Percentiles rank a stretch among this genome's conserved stretches.
These are phyloP conservation scores for Lycocerus yunnanus DNA, from an alignment of 2,888 invertebrate species.

Conservation along the genomic window DNA sequence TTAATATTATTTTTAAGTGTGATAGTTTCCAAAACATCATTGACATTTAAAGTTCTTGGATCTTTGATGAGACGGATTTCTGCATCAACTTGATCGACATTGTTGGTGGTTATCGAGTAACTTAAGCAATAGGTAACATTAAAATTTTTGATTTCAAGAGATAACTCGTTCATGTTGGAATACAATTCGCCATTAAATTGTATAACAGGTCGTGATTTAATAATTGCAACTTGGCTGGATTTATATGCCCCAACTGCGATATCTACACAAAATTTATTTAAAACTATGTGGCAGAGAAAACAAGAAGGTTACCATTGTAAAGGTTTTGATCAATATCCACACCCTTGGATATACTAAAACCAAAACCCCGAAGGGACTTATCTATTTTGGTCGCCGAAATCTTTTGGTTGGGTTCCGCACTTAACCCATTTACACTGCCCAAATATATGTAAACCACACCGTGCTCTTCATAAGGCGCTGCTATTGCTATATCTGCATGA, in stretches of 20 bases:
- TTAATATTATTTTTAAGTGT: not conserved
- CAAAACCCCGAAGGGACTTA: slow-evolving; percentile 58
- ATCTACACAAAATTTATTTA: slow-evolving; percentile 48
- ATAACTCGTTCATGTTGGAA: slow-evolving; percentile 5
- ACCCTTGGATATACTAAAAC: slow-evolving; percentile 64
- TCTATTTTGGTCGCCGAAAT: slow-evolving; percentile 56
- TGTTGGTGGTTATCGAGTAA: not conserved
- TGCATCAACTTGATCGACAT: slow-evolving; percentile 11
- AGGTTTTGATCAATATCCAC: slow-evolving; percentile 65
- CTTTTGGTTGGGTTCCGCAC: slow-evolving; percentile 54
- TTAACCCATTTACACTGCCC: slow-evolving; percentile 59
- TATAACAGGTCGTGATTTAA: slow-evolving; percentile 53
- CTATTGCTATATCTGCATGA: slow-evolving; percentile 64
- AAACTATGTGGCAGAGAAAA: not conserved
- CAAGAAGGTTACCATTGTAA: slow-evolving; percentile 60
- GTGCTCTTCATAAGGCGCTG: slow-evolving; percentile 67
- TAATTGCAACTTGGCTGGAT: slow-evolving; percentile 61
- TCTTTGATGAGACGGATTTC: slow-evolving; percentile 10
- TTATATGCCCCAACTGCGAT: slow-evolving; percentile 64
- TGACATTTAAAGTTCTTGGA: slow-evolving; percentile 3
- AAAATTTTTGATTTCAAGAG: slow-evolving; percentile 7
- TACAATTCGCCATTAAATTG: slow-evolving; percentile 10
- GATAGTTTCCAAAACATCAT: not conserved
- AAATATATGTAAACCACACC: slow-evolving; percentile 69
- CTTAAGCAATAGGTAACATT: slow-evolving; percentile 18